A percentile compares a stretch with the other conserved stretches of the same genome.
phyloP scores from a whole-genome alignment of 2,113 vertebrate genomes.

The Epinephelus lanceolatus region DNA sequence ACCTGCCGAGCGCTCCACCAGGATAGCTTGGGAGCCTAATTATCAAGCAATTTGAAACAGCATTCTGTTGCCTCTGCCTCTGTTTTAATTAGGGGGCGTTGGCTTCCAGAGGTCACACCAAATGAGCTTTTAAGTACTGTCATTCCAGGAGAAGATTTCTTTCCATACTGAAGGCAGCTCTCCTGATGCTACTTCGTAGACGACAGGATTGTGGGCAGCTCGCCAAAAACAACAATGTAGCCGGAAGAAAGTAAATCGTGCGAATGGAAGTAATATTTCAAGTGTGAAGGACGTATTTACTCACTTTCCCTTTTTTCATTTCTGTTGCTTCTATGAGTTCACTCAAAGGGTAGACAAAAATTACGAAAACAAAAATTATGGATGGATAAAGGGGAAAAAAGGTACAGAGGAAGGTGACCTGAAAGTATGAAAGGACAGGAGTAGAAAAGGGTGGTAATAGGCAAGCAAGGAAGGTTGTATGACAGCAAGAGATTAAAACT shows the following conservation, averaged over 20 bases:
- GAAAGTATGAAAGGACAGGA: not conserved
- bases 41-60: conserved; percentile 77
- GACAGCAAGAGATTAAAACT: conserved; percentile 1
- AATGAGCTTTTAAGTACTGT: conserved; percentile 82
- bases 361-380: not conserved
- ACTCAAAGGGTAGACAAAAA: not conserved
- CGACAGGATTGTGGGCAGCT: conserved; percentile 49
- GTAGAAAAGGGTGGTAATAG: not conserved
- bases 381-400: not conserved
- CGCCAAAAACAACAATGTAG: conserved; percentile 48
- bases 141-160: conserved; percentile 62
- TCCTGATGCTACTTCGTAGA: conserved; percentile 40
- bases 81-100: conserved; percentile 77
- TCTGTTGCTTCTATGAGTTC: not conserved
- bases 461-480: not conserved
- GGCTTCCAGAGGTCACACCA: conserved; percentile 77
- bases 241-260: conserved; percentile 33
- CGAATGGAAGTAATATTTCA: conserved; percentile 25
- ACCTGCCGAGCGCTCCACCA: conserved; percentile 70
- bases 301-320: not conserved
- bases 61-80: conserved; percentile 61
- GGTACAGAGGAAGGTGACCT: not conserved
- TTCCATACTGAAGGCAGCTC: conserved; percentile 51
- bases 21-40: conserved; percentile 73
- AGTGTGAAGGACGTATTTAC: not conserved